Evolutionary conservation across 2,888 invertebrate genomes (phyloP).

Genomic region (Diadromus collaris): DNA sequence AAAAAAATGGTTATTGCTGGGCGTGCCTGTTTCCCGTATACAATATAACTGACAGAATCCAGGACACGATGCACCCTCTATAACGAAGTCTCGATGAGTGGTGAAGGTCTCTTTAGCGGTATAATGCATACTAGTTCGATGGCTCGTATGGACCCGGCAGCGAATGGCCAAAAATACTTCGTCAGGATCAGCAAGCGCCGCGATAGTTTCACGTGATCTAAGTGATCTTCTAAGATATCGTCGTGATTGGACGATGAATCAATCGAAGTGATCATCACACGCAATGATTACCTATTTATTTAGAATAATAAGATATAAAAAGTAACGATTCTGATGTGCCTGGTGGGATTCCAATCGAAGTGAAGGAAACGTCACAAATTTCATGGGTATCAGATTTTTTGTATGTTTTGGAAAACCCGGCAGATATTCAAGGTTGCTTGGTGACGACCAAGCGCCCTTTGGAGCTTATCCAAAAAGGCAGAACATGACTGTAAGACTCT

Average conservation of each 20-base stretch:
- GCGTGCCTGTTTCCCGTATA: background rate
- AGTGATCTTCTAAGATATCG: background rate
- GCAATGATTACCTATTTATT: background rate
- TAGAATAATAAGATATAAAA: background rate
- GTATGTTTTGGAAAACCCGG: background rate
- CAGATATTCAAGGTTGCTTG: background rate
- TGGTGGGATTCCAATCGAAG: background rate
- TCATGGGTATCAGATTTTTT: too few relatives aligned
- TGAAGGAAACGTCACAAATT: too few relatives aligned
- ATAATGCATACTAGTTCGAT: conserved; percentile 12
- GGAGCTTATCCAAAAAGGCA: background rate
- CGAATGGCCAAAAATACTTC: background rate
- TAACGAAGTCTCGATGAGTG: conserved; percentile 20
- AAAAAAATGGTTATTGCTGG: conserved; percentile 8
- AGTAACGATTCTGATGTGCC: too few relatives aligned
- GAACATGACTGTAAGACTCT: background rate
- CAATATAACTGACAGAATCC: background rate
- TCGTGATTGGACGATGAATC: background rate
- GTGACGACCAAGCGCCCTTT: background rate
- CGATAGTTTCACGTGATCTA: background rate
- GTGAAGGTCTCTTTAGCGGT: conserved; percentile 8
- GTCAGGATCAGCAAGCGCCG: background rate
- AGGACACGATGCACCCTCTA: background rate
- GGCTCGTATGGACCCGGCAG: background rate
- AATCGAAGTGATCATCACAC: background rate